These are phyloP conservation scores for Lithodes maja DNA, from an alignment of 2,888 invertebrate species.

Conservation along the genomic window DNA sequence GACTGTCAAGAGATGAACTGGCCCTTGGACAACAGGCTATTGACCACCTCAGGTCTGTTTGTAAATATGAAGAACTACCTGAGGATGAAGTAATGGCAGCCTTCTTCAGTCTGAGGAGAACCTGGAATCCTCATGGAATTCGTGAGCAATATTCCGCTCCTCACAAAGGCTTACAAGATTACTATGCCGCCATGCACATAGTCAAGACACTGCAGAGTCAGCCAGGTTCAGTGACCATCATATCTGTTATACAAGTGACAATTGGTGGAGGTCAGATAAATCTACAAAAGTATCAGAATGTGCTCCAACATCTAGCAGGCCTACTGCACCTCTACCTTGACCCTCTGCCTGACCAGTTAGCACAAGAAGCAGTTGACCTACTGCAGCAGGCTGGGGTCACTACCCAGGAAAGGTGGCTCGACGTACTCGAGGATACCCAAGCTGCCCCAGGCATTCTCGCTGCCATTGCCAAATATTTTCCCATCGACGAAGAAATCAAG, in stretches of 20 bases:
- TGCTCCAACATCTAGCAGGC: conserved; percentile 7
- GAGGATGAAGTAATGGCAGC: conserved; percentile 26
- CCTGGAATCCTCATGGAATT: conserved; percentile 8
- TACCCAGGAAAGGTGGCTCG: conserved; percentile 3
- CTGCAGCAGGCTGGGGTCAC: background rate
- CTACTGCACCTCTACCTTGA: conserved; percentile 10
- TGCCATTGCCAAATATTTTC: background rate
- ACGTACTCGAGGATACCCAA: conserved; percentile 15
- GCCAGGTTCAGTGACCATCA: background rate
- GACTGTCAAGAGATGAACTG: conserved; percentile 1
- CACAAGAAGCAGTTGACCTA: background rate
- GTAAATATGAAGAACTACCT: background rate
- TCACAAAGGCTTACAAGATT: conserved; percentile 37
- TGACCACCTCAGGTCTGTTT: background rate
- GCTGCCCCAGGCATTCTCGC: background rate
- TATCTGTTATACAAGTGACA: background rate
- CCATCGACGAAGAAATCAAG: too few species aligned
- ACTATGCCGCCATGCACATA: conserved; percentile 17
- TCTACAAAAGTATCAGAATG: conserved; percentile 2
- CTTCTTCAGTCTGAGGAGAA: conserved; percentile 17
- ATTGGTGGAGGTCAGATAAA: background rate
- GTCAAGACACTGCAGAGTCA: background rate
- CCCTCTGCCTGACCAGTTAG: background rate
- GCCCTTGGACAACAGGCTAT: background rate
- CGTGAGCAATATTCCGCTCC: conserved; percentile 19